Base-by-base conservation (phyloP, 2,797 vertebrate species). In the Periparus ater region DNA sequence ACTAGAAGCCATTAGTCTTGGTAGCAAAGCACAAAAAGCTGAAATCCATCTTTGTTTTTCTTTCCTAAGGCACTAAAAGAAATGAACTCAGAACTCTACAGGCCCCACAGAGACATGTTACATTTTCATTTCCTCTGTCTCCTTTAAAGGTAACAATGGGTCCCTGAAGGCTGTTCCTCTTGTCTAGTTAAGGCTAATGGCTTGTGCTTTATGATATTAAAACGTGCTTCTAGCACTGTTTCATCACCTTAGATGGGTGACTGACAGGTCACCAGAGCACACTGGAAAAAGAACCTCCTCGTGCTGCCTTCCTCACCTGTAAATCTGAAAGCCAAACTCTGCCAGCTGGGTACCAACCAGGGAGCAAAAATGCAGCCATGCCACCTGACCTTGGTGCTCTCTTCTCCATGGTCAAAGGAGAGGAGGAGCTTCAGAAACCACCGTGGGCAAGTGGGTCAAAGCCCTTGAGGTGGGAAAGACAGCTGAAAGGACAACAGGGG, bases 181-280 rank as follows among this genome's bases (percentile, higher is more conserved):
- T 82, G 93, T 94, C 89, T 95, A 74, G 88, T 97, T 95, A 95
- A 96, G 60, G 92, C 65, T 97, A 95, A 96, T 95, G 89, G 71
- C 88, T 84, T 93, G 85, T 95, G 77, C 76, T 94, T 93, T 92
- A 95, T 90, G 91, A 94, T 93, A 95, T 89, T 91, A 93, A 95
- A 95, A 95, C 55, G 40, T 78, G 42, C 63, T 84, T 96, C 85
- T 90, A 74, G 75, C 85, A 91, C 60, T 89, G 62, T 90, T 91
- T 76, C 2, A 4, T 53, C 60, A 90, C 73, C 60, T 97, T 96
- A 96, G 92, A 92, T 29, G 45, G 57, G 76, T 96, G 94, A 95
- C 77, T 96, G 94, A 82, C 71, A 95, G 60, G 63, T 83, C 79
- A 85, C 22, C 27, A 32, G n/a, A 48, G 70, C 67, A 67, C 17